Percentiles rank a stretch among this genome's conserved stretches.
Evolutionary conservation across 2,797 vertebrate species (phyloP).

Genomic region (Potorous gilbertii): DNA sequence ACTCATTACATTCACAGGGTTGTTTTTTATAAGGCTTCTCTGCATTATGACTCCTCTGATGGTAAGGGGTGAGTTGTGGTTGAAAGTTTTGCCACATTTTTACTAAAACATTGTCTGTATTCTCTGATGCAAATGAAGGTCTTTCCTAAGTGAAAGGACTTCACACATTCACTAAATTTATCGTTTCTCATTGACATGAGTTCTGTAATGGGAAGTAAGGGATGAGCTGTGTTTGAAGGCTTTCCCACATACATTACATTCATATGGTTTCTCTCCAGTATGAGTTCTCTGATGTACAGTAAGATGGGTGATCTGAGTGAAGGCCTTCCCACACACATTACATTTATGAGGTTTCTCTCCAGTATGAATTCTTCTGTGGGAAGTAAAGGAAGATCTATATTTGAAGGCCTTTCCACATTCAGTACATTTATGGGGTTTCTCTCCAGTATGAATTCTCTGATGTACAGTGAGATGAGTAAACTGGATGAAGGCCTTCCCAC

Average conservation of each 20-base stretch:
- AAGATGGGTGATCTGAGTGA: neutral
- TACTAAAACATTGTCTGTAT: neutral
- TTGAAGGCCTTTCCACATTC: constrained; percentile 37
- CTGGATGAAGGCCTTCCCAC: neutral
- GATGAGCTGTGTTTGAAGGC: constrained; percentile 52
- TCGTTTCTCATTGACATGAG: constrained; percentile 58
- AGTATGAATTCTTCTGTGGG: constrained; percentile 20
- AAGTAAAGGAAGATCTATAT: constrained; percentile 9
- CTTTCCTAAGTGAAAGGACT: constrained; percentile 20
- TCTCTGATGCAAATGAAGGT: neutral
- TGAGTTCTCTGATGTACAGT: neutral
- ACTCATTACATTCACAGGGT: neutral
- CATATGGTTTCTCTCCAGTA: constrained; percentile 38
- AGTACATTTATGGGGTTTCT: neutral
- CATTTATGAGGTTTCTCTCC: constrained; percentile 12
- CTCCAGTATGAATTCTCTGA: neutral
- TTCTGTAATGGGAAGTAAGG: constrained; percentile 60
- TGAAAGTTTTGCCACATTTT: neutral
- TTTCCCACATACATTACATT: constrained; percentile 48
- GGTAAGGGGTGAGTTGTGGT: neutral
- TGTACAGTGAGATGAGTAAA: neutral
- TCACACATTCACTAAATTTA: constrained; percentile 57
- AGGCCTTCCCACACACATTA: constrained; percentile 17
- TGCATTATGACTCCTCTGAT: neutral
- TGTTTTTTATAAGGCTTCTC: neutral